Evolutionary conservation across 2,888 invertebrate species (phyloP).

Genomic region (Oscheius sp.): DNA sequence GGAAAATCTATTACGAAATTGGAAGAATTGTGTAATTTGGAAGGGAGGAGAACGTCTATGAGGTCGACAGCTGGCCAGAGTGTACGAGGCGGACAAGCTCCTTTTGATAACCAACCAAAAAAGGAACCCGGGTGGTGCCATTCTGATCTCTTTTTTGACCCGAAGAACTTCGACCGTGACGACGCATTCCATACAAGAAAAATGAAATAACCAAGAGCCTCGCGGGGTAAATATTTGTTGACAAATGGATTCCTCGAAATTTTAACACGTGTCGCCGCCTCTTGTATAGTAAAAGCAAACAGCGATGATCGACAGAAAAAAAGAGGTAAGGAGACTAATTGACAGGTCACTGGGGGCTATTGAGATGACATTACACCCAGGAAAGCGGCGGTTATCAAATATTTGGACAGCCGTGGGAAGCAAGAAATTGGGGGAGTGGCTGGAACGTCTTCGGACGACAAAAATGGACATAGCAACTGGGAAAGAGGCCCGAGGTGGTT

Average conservation of each 20-base stretch:
- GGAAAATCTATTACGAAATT: neutral
- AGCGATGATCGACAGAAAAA: neutral
- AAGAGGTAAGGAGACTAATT: neutral
- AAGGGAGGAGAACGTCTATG: conserved; percentile 9
- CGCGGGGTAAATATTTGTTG: neutral
- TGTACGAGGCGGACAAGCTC: conserved; percentile 27
- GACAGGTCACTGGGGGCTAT: neutral
- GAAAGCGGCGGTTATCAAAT: conserved; percentile 28
- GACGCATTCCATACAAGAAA: neutral
- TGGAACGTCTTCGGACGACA: too few relatives aligned
- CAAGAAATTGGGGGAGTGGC: neutral
- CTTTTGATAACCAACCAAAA: conserved; percentile 28
- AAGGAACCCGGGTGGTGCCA: conserved; percentile 8
- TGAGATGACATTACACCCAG: conserved; percentile 28
- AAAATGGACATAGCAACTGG: neutral
- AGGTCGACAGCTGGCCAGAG: conserved; percentile 26
- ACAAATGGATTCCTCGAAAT: neutral
- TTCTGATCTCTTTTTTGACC: neutral
- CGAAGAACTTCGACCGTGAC: neutral
- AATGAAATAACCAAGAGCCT: neutral
- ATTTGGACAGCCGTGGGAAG: conserved; percentile 25
- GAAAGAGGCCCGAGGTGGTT: neutral
- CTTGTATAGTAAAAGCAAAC: neutral
- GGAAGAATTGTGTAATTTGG: neutral
- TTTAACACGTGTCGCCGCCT: too few relatives aligned